Evolutionary conservation across 2,113 vertebrate species (phyloP), one percentile per base, ranked within the genome.

Genomic region (Parotia lawesii): DNA sequence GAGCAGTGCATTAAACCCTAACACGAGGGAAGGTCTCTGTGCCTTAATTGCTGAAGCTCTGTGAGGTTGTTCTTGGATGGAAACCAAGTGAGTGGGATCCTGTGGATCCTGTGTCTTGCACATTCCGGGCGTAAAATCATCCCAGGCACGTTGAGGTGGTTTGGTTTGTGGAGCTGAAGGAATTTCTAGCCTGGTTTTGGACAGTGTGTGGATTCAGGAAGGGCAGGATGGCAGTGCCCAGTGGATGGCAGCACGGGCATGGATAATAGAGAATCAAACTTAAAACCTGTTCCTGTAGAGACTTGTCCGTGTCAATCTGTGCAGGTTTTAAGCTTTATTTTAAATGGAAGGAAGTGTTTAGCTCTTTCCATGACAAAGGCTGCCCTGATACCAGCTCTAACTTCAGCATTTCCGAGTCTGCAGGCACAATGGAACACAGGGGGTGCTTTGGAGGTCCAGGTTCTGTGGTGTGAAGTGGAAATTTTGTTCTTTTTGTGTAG

Each of bases 401-500:
- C 27, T 25, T 33, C 0, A n/a, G n/a, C 48, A 27, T 75, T 58
- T 47, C 50, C 33, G 20, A 17, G 14, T 11, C 45, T 89, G 56
- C 69, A 84, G 72, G 37, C 48, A n/a, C 19, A 12, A 0, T 5
- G 56, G 22, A 31, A 6, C 20, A 1, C 12, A 3, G 47, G 48
- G 50, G 48, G 12, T 42, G 48, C 29, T 81, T 10, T 65, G 57
- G 51, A 38, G 12, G 10, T 23, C 8, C 10, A 4, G 40, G 2
- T 48, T 38, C 10, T 17, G 19, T 23, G 56, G 18, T 24, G 48
- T 37, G 44, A 71, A 37, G 15, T 28, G 72, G 4, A 15, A 23
- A 94, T 58, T 66, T 11, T 76, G 10, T 87, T 67, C 5, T 91
- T 73, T 95, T 81, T n/a, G 11, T 57, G 31, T 17, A 98, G 98